These are phyloP conservation scores for Orthosia gracilis DNA, from an alignment of 2,888 invertebrate species.

Conservation along the genomic window DNA sequence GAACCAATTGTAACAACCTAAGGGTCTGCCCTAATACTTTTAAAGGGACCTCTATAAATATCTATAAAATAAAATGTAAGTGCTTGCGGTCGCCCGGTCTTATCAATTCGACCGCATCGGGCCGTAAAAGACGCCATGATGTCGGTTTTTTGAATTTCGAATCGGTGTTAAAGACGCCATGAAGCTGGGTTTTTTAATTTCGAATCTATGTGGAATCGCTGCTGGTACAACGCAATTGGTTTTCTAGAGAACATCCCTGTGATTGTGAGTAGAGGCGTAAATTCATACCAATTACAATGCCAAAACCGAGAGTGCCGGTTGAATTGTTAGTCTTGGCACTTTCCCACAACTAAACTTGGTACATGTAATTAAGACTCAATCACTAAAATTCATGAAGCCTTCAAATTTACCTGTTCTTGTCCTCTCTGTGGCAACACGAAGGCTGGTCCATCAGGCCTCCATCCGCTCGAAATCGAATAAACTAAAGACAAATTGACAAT, in stretches of 20 bases:
- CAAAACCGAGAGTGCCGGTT: too few relatives aligned
- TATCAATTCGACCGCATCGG: slow-evolving; percentile 64
- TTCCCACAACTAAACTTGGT: too few relatives aligned
- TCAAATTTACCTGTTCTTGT: slow-evolving; percentile 58
- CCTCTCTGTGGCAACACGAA: slow-evolving; percentile 81
- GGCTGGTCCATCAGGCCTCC: slow-evolving; percentile 85
- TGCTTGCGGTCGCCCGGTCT: slow-evolving; percentile 54
- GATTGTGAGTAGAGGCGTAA: too few relatives aligned
- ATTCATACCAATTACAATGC: too few relatives aligned
- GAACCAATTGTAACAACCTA: slow-evolving; percentile 56
- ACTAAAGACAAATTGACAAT: too few relatives aligned
- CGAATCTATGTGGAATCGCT: background rate
- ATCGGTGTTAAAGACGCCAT: background rate
- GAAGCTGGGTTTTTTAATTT: background rate
- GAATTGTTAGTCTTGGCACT: too few relatives aligned
- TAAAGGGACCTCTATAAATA: slow-evolving; percentile 66
- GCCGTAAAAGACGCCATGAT: slow-evolving; percentile 33
- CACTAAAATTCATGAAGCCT: background rate
- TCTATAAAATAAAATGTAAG: slow-evolving; percentile 66
- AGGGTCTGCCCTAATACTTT: slow-evolving; percentile 57
- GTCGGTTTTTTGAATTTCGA: slow-evolving; percentile 13
- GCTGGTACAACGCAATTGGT: slow-evolving; percentile 21
- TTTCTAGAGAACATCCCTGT: too few relatives aligned
- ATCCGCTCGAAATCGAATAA: too few relatives aligned
- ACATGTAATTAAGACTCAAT: too few relatives aligned